Base-by-base conservation (phyloP, 1,140 invertebrate species). In the Geopemphigus sp. region DNA sequence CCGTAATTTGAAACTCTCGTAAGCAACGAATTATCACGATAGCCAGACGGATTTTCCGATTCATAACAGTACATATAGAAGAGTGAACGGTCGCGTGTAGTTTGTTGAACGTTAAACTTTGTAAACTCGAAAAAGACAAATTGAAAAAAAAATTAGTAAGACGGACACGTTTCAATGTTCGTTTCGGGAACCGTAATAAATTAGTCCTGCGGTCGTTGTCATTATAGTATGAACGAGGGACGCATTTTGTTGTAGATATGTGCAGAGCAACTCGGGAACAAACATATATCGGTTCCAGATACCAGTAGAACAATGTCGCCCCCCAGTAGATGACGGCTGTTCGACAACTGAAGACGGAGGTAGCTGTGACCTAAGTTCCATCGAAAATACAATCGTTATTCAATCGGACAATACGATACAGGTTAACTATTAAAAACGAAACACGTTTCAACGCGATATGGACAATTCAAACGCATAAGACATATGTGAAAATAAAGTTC, bases 361-460 rank as follows among this genome's bases (percentile, higher is more conserved):
- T 19, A 29, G 32, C 5, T 90, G 89, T 83, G 86, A 88, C 19
- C 86, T 89, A 15, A 89, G 89, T 81, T 88, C 89, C 47, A 85
- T 90, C 53, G 89, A 90, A 84, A 91, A 91, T 81, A 87, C 90
- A 50, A 85, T 91, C 1, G 87, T 91, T 72, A 90, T 91, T 82
- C 90, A 91, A 84, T 87, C 89, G 54, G 90, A 91, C 82, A 88
- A 90, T 82, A 85, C 87, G 32, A 87, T 91, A 39, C 89, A 90
- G 84, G 89, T 86, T 82, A 53, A 8, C 15, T 54, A 53, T 29
- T 14, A 15, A 14, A 0, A 24, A 24, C 47, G 14, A 19, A 57
- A 57, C 17, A 24, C 11, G 6, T 24, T 57, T 57, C 6, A 50
- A 50, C 47, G 12, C 47, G 12, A 50, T 10, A 57, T 24, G 19